These are phyloP conservation scores for Puma concolor DNA, from an alignment of 2,113 vertebrate species.

Conservation along the genomic window DNA sequence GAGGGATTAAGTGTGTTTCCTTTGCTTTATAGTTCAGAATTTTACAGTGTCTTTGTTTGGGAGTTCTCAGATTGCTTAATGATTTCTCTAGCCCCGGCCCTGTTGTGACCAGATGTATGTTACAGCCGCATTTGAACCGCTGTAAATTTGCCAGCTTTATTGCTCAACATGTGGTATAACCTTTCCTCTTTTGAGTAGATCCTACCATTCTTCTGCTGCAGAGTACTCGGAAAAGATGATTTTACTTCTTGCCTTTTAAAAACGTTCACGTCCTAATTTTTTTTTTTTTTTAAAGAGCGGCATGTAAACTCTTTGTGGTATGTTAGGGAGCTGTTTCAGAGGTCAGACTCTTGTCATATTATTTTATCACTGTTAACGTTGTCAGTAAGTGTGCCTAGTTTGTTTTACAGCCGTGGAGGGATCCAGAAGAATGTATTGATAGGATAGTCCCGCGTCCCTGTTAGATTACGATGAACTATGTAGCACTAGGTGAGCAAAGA, in stretches of 20 bases:
- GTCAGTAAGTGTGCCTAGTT: neutral
- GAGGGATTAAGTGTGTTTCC: slow-evolving; percentile 88
- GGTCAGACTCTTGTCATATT: neutral
- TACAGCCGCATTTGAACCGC: slow-evolving; percentile 47
- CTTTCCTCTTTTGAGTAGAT: slow-evolving; percentile 63
- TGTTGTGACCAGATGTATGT: slow-evolving; percentile 78
- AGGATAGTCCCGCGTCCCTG: neutral
- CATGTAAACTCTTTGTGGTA: neutral
- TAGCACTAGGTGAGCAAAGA: neutral
- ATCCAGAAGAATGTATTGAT: neutral
- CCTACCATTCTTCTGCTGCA: slow-evolving; percentile 67
- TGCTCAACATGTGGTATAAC: neutral
- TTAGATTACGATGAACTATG: neutral
- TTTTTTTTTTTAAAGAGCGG: neutral
- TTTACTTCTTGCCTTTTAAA: slow-evolving; percentile 54
- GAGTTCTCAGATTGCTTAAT: slow-evolving; percentile 88
- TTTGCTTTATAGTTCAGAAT: slow-evolving; percentile 87
- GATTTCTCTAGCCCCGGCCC: slow-evolving; percentile 77
- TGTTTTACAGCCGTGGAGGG: neutral
- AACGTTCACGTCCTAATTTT: slow-evolving; percentile 31
- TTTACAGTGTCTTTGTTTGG: slow-evolving; percentile 88
- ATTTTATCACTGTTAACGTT: slow-evolving; percentile 4
- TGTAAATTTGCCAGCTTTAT: slow-evolving; percentile 30
- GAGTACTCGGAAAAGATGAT: slow-evolving; percentile 60
- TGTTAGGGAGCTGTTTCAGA: neutral